Base-by-base conservation (phyloP, 2,888 invertebrate genomes). In the Hermaeophaga mercurialis region DNA sequence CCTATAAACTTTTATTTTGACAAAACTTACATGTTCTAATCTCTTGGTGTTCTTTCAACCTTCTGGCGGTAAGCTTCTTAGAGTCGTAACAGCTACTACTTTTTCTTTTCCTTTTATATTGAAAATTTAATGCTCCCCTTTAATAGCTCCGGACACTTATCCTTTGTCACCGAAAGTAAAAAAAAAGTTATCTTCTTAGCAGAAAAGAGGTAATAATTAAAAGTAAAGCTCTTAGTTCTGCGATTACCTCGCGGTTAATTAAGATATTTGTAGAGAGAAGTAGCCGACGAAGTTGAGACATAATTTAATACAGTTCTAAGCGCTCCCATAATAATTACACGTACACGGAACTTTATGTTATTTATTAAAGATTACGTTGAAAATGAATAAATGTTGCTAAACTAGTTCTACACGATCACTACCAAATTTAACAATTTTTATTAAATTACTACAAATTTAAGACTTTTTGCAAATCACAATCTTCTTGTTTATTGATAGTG, bases 101-200 rank as follows among this genome's bases (percentile, higher is more conserved):
- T 18, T 43, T 43, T 24, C 12, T n/a, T 19, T 18, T 46, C 14
- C 46, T 17, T 19, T 46, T 33, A 33, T 31, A 33, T 19, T 19
- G 31, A 22, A 46, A 17, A 46, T 46, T 46, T n/a, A 46, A 19
- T 19, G 22, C 19, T 31, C 46, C 12, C 17, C 17, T 5, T 4
- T 46, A 34, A 34, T 46, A 14, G 22, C 34, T 34, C 9, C 19
- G n/a, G 24, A 14, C 15, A 36, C 6, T 17, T n/a, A 6, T 48
- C 28, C 24, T 38, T 48, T 36, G 48, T 48, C 38, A 11, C 36
- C 19, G 38, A 26, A 9, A 11, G 11, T 38, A 38, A 48, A n/a
- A n/a, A n/a, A n/a, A 24, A 38, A 38, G 24, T 17, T 39, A 5
- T 36, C 1, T 26, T 24, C 9, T 8, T 5, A 26, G 4, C 5